Base-by-base conservation (phyloP, 2,113 vertebrate genomes). In the zebrafish (Danio rerio) region DNA sequence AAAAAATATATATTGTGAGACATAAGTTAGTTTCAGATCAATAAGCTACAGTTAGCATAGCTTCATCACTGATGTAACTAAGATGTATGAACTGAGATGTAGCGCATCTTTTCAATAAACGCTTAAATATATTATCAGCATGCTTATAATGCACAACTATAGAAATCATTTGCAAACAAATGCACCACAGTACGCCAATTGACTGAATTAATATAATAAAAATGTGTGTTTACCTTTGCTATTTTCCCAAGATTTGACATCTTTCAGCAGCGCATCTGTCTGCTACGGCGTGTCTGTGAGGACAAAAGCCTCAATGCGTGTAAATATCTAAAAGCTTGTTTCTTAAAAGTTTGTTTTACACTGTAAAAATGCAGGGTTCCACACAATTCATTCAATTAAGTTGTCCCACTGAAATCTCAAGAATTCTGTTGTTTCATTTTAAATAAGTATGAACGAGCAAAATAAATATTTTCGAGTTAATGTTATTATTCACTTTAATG, bases 161-260 rank as follows among this genome's bases (percentile, higher is more conserved):
- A 16, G 5, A 15, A 45, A 20, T 47, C 1, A 13, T 5, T 59
- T 20, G 3, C 10, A 61, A 7, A 56, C 8, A 20, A 47, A 59
- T 15, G 45, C 6, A 49, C 42, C 15, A 12, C 6, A 42, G 16
- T 58, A 74, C 6, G 16, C 5, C 5, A 13, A 59, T 3, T 8
- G 13, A 13, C 4, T 9, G 0, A 45, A 20, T 45, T 15, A 40
- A 0, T 4, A 56, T 1, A 11, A 15, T 43, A 7, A 45, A 62
- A 18, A 71, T 13, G 1, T 31, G 31, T 1, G 16, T 63, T 61
- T 13, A 61, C 50, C n/a, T 40, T 88, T 87, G 90, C 90, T 90
- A 91, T 20, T 77, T 88, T 92, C 6, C 68, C 20, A 47, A 79
- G 6, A 58, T 66, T 84, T 40, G 89, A 87, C 90, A 92, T 92